Percentiles rank a stretch among this genome's conserved stretches.
Conservation (phyloP, 2,113 vertebrate genomes). For the Monopterus albus region DNA sequence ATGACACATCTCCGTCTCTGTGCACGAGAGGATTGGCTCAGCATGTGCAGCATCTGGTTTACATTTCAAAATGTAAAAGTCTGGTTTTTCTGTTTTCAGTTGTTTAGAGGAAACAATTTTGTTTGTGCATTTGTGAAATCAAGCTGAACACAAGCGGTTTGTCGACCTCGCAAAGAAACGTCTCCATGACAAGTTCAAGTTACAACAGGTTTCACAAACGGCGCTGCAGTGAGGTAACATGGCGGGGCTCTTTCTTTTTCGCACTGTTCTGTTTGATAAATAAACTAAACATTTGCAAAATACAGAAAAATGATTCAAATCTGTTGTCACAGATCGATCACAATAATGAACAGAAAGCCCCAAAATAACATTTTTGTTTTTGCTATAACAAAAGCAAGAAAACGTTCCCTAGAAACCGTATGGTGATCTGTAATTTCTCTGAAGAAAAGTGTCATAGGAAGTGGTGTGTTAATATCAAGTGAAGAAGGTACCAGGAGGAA, state of each 20-base stretch:
- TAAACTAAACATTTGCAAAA: background rate
- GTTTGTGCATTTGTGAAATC: slow-evolving; percentile 1
- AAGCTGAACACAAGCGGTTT: slow-evolving; percentile 14
- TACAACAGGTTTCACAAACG: background rate
- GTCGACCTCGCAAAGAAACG: background rate
- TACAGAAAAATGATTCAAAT: too few species aligned
- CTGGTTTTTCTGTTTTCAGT: background rate
- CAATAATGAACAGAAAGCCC: too few species aligned
- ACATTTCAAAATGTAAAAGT: slow-evolving; percentile 35
- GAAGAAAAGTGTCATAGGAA: too few species aligned
- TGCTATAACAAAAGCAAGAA: too few species aligned
- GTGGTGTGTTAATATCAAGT: too few species aligned
- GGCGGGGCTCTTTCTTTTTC: too few species aligned
- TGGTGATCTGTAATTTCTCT: too few species aligned
- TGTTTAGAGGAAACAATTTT: slow-evolving; percentile 17
- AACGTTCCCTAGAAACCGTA: too few species aligned
- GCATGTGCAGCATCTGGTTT: slow-evolving; percentile 12
- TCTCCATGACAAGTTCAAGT: background rate
- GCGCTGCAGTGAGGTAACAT: rapidly evolving
- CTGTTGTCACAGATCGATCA: too few species aligned
- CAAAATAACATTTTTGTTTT: too few species aligned
- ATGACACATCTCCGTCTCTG: background rate
- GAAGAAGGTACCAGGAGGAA: too few species aligned
- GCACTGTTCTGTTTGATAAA: background rate
- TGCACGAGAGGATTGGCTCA: background rate